Evolutionary conservation across 2,797 vertebrate genomes (phyloP).

Genomic region (Syngnathus acus): DNA sequence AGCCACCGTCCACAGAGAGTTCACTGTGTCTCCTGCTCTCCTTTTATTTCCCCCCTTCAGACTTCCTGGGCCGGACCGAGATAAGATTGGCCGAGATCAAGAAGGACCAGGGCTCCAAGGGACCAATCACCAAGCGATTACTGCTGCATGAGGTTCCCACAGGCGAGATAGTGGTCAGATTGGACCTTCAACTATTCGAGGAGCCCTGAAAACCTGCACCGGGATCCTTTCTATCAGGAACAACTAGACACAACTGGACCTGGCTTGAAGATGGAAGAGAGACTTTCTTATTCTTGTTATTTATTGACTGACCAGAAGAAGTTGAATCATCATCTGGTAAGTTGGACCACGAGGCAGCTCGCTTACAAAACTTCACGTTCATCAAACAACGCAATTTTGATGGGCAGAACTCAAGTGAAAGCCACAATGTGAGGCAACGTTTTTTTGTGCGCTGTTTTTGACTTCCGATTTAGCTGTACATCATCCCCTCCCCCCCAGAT

Average conservation of each 20-base stretch:
- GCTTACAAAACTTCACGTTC: neutral
- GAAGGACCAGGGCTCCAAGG: conserved; percentile 97
- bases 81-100: conserved; percentile 97
- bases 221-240: conserved; percentile 4
- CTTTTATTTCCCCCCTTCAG: conserved; percentile 47
- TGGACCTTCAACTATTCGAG: conserved; percentile 95
- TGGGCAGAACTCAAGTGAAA: neutral
- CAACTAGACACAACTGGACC: conserved; percentile 18
- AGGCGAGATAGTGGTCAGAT: conserved; percentile 93
- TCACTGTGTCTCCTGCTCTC: no score
- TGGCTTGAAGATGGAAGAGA: neutral
- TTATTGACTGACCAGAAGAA: neutral
- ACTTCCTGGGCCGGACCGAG: conserved; percentile 95
- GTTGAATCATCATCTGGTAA: neutral
- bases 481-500: conserved; percentile 14
- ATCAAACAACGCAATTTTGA: neutral
- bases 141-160: conserved; percentile 98
- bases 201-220: conserved; percentile 71
- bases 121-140: conserved; percentile 93
- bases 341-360: neutral
- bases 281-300: neutral
- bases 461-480: neutral
- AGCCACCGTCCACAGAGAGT: no score
- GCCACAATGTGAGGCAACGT: neutral
- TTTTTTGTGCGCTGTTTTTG: neutral